phyloP scores from a whole-genome alignment of 2,113 vertebrate species.

The Nannospalax galili region DNA sequence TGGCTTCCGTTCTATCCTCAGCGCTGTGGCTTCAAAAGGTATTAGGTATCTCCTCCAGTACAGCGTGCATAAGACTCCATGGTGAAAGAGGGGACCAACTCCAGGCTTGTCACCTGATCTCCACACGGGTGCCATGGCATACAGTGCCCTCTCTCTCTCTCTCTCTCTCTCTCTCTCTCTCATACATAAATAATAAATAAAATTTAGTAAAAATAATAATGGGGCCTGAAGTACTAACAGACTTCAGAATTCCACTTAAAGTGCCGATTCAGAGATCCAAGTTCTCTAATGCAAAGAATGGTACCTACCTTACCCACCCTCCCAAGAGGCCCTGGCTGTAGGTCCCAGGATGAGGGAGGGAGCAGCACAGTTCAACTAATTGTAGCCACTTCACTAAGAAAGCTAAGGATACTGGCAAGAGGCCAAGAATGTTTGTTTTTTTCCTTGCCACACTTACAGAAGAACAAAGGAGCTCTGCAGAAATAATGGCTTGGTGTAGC shows the following conservation, averaged over 20 bases:
- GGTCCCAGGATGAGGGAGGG: not conserved
- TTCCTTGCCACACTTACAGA: not conserved
- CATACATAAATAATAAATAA: not conserved
- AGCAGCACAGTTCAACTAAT: not conserved
- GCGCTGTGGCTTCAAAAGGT: not conserved
- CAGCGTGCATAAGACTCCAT: no score
- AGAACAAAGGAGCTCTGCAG: not conserved
- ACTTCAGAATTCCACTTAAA: not conserved
- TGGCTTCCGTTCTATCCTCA: not conserved
- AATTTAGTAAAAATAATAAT: not conserved
- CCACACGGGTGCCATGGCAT: not conserved
- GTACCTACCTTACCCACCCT: no score
- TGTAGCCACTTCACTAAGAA: not conserved
- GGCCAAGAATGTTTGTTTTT: not conserved
- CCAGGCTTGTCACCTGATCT: not conserved
- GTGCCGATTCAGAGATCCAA: not conserved
- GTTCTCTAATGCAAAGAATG: not conserved
- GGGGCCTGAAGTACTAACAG: not conserved
- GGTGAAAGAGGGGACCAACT: no score
- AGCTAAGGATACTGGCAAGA: not conserved
- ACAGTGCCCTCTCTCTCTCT: not conserved
- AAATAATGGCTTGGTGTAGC: not conserved
- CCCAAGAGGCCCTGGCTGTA: not conserved
- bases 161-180: not conserved
- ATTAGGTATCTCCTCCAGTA: not conserved